phyloP scores from a whole-genome alignment of 1,140 invertebrate species.

The Rhyacophila brunnea region DNA sequence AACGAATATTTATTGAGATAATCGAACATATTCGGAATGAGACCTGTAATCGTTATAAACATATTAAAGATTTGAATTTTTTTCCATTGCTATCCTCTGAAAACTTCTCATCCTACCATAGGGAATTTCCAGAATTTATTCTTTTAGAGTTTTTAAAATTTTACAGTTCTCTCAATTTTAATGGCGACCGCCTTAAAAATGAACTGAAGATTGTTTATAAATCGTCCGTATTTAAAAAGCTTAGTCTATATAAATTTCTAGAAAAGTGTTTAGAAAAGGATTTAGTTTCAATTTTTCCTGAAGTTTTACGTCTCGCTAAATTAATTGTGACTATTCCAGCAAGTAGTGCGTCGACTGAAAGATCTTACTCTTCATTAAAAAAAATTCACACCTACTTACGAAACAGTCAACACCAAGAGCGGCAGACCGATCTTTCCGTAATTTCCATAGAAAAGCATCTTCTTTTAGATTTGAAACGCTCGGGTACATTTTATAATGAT shows the following conservation, averaged over 20 bases:
- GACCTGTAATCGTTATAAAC: too few relatives aligned
- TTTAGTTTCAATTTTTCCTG: background rate
- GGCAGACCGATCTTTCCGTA: background rate
- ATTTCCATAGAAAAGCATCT: too few relatives aligned
- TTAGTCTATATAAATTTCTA: background rate
- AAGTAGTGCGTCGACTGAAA: background rate
- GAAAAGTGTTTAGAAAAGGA: background rate
- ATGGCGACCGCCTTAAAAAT: background rate
- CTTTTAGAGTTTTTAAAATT: background rate
- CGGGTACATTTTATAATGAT: too few relatives aligned
- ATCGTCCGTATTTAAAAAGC: background rate
- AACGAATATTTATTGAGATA: too few relatives aligned
- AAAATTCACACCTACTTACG: slow-evolving; percentile 1
- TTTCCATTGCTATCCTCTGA: too few relatives aligned
- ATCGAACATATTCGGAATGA: too few relatives aligned
- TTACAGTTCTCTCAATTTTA: background rate
- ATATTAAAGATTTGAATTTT: too few relatives aligned
- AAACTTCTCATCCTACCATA: too few relatives aligned
- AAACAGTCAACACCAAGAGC: background rate
- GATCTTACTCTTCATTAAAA: background rate
- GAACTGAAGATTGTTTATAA: background rate
- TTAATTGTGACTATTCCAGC: slow-evolving; percentile 1
- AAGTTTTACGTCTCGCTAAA: slow-evolving; percentile 1
- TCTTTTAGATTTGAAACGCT: too few relatives aligned
- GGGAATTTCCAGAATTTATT: too few relatives aligned